A percentile compares a stretch with the other conserved stretches of the same genome.
phyloP scores from a whole-genome alignment of 2,113 vertebrate genomes.

The Paramisgurnus dabryanus region DNA sequence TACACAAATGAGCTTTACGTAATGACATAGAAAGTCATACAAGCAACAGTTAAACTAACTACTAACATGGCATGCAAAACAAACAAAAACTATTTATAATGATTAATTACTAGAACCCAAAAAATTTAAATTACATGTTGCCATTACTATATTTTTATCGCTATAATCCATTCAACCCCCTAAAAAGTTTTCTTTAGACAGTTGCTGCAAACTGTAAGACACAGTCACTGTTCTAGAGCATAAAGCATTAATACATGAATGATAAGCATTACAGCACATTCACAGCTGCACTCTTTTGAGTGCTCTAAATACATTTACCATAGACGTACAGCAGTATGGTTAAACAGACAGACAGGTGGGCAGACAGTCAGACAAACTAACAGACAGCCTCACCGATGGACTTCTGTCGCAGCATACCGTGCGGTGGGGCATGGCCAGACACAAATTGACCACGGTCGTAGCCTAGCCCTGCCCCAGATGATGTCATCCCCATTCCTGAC shows the following conservation, averaged over 20 bases:
- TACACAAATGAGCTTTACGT: constrained; percentile 8
- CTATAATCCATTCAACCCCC: background rate
- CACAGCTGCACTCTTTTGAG: constrained; percentile 20
- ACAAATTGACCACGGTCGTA: constrained; percentile 85
- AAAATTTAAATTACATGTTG: background rate
- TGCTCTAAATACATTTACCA: constrained; percentile 59
- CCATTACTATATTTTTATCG: background rate
- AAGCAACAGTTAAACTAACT: background rate
- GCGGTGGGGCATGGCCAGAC: constrained; percentile 78
- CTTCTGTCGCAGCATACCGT: constrained; percentile 88
- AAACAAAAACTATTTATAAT: background rate
- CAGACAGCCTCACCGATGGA: constrained; percentile 88
- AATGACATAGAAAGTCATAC: background rate
- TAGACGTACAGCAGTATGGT: constrained; percentile 64
- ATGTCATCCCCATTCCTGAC: constrained; percentile 74
- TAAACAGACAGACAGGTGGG: constrained; percentile 61
- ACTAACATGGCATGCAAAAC: background rate
- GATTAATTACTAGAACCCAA: background rate
- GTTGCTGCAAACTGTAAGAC: constrained; percentile 9
- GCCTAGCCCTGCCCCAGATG: constrained; percentile 76
- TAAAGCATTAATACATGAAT: constrained; percentile 3
- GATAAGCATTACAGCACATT: constrained; percentile 16
- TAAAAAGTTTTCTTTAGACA: background rate
- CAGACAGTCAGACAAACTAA: constrained; percentile 65
- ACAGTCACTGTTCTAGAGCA: background rate